Conservation (phyloP, 2,888 invertebrate genomes). For the Phengaris alcon region DNA sequence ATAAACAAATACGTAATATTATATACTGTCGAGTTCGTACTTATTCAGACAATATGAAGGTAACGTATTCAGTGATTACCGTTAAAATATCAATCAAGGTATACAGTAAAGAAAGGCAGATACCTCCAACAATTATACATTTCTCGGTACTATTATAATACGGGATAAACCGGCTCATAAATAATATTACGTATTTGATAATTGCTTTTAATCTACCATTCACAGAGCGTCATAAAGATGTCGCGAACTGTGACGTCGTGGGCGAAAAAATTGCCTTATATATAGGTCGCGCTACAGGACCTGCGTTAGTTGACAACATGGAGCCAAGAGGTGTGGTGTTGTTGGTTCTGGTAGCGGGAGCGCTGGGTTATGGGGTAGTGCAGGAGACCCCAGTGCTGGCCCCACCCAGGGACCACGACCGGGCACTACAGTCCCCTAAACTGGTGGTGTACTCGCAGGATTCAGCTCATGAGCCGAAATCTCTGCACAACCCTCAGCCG, state of each 20-base stretch:
- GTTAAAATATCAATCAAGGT: background rate
- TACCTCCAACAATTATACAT: background rate
- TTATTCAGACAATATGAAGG: too few relatives aligned
- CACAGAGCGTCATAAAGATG: constrained; percentile 5
- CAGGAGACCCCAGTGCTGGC: constrained; percentile 44
- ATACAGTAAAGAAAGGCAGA: background rate
- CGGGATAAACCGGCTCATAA: constrained; percentile 27
- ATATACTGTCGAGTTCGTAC: too few relatives aligned
- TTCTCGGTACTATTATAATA: constrained; percentile 34
- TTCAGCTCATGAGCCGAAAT: constrained; percentile 1
- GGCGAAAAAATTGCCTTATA: constrained; percentile 65
- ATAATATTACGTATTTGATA: constrained; percentile 19
- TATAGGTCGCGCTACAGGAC: constrained; percentile 63
- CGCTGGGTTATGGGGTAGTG: constrained; percentile 56
- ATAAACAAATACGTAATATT: too few relatives aligned
- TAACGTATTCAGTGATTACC: background rate
- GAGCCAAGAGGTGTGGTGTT: constrained; percentile 60
- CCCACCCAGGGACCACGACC: constrained; percentile 61
- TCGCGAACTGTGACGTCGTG: constrained; percentile 50
- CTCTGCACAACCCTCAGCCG: constrained; percentile 1
- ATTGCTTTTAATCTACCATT: constrained; percentile 8
- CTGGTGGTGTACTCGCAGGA: constrained; percentile 51
- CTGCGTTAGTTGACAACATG: constrained; percentile 70
- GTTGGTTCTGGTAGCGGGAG: constrained; percentile 54
- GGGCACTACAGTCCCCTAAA: constrained; percentile 55